phyloP scores from a whole-genome alignment of 2,113 vertebrate species.

The Thalassoma bifasciatum region DNA sequence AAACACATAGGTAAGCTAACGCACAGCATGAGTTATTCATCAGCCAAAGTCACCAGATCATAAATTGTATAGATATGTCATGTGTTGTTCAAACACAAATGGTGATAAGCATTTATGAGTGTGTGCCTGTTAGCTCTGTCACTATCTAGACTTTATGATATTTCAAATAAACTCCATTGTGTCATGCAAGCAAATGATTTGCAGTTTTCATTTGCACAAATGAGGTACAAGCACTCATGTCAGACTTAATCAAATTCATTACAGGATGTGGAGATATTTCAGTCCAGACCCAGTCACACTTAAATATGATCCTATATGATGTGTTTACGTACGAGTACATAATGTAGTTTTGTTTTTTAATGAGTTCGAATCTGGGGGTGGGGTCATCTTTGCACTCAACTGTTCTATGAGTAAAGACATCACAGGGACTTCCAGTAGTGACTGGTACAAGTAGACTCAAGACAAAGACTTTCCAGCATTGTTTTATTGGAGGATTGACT shows the following conservation, averaged over 20 bases:
- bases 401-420: no score
- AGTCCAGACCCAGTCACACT: neutral
- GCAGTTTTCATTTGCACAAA: neutral
- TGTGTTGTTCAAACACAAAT: conserved; percentile 15
- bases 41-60: conserved; percentile 9
- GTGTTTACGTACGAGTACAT: no score
- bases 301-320: no score
- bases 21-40: conserved; percentile 44
- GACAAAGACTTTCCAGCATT: no score
- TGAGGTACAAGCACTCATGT: neutral
- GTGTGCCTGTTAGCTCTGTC: neutral
- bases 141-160: neutral
- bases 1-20: conserved; percentile 11
- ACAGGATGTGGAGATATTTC: neutral
- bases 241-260: neutral
- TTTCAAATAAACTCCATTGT: neutral
- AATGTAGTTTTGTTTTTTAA: no score
- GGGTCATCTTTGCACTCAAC: no score
- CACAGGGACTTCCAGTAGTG: no score
- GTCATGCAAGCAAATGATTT: neutral
- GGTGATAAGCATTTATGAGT: neutral
- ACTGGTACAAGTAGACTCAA: no score
- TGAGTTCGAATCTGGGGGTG: no score
- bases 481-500: no score
- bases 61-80: conserved; percentile 34